Conservation (phyloP, 2,113 vertebrate species). For the Cyanistes caeruleus region DNA sequence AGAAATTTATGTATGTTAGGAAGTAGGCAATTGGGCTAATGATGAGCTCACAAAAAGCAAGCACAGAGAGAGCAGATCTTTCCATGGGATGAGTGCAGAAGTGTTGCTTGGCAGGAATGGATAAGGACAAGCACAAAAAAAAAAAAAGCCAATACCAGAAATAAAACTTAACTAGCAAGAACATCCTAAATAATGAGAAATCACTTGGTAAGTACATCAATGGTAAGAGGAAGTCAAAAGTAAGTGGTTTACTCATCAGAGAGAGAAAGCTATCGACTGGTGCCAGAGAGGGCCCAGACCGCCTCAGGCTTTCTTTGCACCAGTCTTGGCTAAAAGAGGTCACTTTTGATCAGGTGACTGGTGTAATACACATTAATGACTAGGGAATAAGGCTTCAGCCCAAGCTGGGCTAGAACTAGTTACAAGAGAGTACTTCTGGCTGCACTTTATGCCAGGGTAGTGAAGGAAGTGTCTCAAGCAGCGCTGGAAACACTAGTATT, state of each 20-base stretch:
- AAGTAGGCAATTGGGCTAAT: fast-evolving
- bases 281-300: neutral
- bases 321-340: neutral
- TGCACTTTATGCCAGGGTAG: neutral
- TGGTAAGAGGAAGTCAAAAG: neutral
- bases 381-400: neutral
- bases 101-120: neutral
- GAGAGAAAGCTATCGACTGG: neutral
- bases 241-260: neutral
- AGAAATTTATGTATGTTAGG: neutral
- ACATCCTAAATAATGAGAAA: neutral
- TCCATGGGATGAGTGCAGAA: neutral
- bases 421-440: neutral
- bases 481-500: neutral
- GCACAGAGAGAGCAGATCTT: neutral
- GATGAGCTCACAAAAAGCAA: neutral
- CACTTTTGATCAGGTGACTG: neutral
- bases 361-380: neutral
- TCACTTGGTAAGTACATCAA: neutral
- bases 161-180: neutral
- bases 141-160: neutral
- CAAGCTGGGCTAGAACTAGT: neutral
- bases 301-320: neutral
- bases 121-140: neutral
- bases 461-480: neutral